A percentile compares a stretch with the other conserved stretches of the same genome.
Evolutionary conservation across 2,113 vertebrate genomes (phyloP).

Genomic region (Mola mola): DNA sequence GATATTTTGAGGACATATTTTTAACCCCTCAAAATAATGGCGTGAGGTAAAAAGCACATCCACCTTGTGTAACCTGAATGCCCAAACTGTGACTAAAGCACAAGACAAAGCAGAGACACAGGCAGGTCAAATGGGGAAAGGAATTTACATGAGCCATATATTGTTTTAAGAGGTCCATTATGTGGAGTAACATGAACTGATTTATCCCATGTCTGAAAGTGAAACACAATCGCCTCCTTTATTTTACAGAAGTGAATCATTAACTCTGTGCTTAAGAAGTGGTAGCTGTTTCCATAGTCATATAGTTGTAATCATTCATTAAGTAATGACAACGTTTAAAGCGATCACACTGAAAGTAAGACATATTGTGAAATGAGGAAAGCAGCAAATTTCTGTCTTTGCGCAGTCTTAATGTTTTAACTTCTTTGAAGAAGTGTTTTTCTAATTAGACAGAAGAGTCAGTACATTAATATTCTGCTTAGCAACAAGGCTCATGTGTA

Average conservation of each 20-base stretch:
- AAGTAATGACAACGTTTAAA: neutral
- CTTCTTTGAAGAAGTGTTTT: no score
- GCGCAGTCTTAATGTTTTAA: no score
- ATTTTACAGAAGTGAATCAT: neutral
- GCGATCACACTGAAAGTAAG: no score
- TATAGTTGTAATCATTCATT: neutral
- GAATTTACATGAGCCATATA: neutral
- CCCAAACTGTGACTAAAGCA: neutral
- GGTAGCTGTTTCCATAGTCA: neutral
- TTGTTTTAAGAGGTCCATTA: no score
- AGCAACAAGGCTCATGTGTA: no score
- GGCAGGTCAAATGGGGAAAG: neutral
- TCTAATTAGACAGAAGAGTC: no score
- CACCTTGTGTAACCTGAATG: neutral
- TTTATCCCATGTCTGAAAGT: no score
- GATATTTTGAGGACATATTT: no score
- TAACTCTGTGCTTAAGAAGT: conserved; percentile 1
- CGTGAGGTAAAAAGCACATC: neutral
- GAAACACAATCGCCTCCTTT: neutral
- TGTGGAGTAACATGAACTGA: no score
- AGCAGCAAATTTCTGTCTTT: no score
- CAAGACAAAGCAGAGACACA: neutral
- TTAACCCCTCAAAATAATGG: no score
- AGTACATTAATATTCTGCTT: no score
- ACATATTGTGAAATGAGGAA: neutral